phyloP scores from a whole-genome alignment of 2,113 vertebrate genomes.

The Protobothrops flavoviridis region DNA sequence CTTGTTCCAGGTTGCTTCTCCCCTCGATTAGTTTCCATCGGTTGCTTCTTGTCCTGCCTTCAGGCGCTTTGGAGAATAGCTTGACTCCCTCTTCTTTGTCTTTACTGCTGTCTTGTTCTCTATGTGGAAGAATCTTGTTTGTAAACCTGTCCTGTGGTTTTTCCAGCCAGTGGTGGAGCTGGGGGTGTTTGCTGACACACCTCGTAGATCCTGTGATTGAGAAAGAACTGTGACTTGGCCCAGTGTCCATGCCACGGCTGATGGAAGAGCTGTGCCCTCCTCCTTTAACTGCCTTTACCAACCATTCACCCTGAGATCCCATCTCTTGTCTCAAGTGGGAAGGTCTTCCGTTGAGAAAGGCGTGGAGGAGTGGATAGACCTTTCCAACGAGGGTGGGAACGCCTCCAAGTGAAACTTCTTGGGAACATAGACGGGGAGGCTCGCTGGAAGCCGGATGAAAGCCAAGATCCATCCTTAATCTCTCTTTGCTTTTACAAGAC shows the following conservation, averaged over 20 bases:
- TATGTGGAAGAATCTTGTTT: background rate
- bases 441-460: constrained; percentile 27
- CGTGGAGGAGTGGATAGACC: accelerated
- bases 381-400: background rate
- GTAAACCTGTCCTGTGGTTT: background rate
- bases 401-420: background rate
- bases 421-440: background rate
- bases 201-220: background rate
- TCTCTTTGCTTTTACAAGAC: background rate
- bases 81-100: background rate
- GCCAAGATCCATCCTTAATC: background rate
- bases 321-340: background rate
- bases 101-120: background rate
- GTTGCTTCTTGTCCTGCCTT: background rate
- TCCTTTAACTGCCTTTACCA: background rate
- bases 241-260: background rate
- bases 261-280: background rate
- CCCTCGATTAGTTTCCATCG: too few relatives aligned
- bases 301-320: background rate
- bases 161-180: background rate
- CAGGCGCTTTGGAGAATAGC: background rate
- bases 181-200: background rate
- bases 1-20: background rate
- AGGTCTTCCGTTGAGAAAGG: background rate
- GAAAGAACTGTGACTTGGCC: background rate